These are phyloP conservation scores for Venturia canescens DNA, from an alignment of 1,140 invertebrate genomes.

Conservation along the genomic window DNA sequence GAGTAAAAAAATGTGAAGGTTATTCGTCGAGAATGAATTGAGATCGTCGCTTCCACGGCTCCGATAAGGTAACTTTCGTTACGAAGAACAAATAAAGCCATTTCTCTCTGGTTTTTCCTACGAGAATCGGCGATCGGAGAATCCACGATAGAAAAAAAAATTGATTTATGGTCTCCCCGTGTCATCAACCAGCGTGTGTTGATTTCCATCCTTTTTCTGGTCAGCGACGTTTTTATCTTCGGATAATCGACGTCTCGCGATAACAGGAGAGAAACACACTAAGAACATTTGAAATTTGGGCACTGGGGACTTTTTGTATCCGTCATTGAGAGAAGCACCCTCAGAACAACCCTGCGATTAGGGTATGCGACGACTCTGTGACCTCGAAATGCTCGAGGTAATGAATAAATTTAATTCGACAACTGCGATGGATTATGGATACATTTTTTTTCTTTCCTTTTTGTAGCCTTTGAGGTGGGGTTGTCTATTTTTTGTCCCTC, in stretches of 20 bases:
- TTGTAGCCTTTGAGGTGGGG: neutral
- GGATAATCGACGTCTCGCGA: neutral
- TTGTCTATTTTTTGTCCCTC: constrained; percentile 2
- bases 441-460: neutral
- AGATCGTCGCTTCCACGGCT: too few relatives aligned
- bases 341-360: neutral
- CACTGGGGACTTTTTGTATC: constrained; percentile 36
- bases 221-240: neutral
- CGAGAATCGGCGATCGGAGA: too few relatives aligned
- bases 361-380: neutral
- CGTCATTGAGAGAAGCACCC: neutral
- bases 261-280: too few relatives aligned
- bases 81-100: too few relatives aligned
- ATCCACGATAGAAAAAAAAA: too few relatives aligned
- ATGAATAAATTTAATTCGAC: constrained; percentile 15
- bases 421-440: neutral
- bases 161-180: constrained; percentile 55
- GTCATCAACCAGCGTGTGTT: neutral
- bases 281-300: constrained; percentile 6
- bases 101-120: too few relatives aligned
- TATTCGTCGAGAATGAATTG: too few relatives aligned
- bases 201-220: neutral
- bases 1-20: too few relatives aligned
- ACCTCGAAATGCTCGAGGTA: neutral
- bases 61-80: too few relatives aligned